These are phyloP conservation scores for Euplagia quadripunctaria DNA, from an alignment of 2,888 invertebrate species.

Conservation along the genomic window DNA sequence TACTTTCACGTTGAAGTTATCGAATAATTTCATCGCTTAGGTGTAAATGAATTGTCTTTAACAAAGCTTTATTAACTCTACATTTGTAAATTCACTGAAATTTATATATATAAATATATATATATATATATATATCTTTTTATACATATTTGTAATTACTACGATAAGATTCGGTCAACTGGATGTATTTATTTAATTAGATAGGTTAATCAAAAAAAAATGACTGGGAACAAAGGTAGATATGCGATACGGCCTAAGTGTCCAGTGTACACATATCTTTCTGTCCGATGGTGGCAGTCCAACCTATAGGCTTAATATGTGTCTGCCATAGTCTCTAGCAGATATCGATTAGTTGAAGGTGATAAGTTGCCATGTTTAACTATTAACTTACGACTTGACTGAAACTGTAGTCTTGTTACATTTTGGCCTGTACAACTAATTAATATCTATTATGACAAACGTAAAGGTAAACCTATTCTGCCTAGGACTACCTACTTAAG, in stretches of 20 bases:
- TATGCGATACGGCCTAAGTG: conserved; percentile 79
- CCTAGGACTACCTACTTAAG: conserved; percentile 65
- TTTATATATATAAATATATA: conserved; percentile 61
- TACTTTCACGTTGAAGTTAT: conserved; percentile 84
- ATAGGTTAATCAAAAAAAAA: conserved; percentile 81
- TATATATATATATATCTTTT: conserved; percentile 76
- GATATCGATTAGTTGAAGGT: conserved; percentile 62
- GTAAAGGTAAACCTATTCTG: conserved; percentile 65
- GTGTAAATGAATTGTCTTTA: conserved; percentile 84
- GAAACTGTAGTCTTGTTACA: conserved; percentile 41
- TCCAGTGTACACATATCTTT: conserved; percentile 76
- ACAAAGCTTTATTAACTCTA: conserved; percentile 87
- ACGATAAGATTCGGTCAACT: conserved; percentile 74
- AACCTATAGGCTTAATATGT: conserved; percentile 54
- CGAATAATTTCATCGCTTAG: conserved; percentile 85
- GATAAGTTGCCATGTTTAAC: conserved; percentile 59
- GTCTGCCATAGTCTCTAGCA: conserved; percentile 55
- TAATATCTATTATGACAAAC: conserved; percentile 49
- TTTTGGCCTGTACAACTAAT: conserved; percentile 44
- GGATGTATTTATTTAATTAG: conserved; percentile 85
- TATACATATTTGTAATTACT: conserved; percentile 86
- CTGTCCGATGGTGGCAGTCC: conserved; percentile 62
- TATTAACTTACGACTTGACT: conserved; percentile 57
- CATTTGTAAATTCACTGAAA: conserved; percentile 86
- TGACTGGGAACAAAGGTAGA: conserved; percentile 84